A percentile compares a stretch with the other conserved stretches of the same genome.
These are phyloP conservation scores for Arge pagana DNA, from an alignment of 2,888 invertebrate genomes.

Conservation along the genomic window DNA sequence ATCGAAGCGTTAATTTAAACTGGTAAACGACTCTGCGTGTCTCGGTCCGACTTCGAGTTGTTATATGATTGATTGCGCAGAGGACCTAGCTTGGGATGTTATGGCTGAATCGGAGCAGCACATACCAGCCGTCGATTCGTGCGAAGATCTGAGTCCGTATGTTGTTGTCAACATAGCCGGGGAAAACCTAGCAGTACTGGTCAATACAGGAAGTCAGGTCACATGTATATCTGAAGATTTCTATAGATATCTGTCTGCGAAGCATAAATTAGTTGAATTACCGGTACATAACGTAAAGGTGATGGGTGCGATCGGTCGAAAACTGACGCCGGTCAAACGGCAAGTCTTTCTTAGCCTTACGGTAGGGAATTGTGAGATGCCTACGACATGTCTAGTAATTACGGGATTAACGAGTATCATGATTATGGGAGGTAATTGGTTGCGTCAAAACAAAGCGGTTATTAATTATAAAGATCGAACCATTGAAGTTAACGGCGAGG, in stretches of 20 bases:
- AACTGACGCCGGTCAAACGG: conserved; percentile 5
- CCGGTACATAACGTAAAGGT: conserved; percentile 25
- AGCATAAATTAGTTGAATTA: conserved; percentile 18
- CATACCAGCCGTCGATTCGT: neutral
- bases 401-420: conserved; percentile 25
- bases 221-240: conserved; percentile 22
- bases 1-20: conserved; percentile 7
- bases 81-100: conserved; percentile 11
- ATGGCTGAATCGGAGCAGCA: neutral
- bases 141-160: neutral
- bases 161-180: neutral
- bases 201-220: conserved; percentile 27
- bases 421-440: conserved; percentile 32
- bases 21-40: neutral
- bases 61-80: conserved; percentile 5
- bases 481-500: conserved; percentile 13
- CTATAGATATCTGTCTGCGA: conserved; percentile 7
- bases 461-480: conserved; percentile 23
- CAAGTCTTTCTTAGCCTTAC: conserved; percentile 24
- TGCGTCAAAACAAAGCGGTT: conserved; percentile 19
- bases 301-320: conserved; percentile 20
- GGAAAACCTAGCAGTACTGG: neutral
- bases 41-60: conserved; percentile 13
- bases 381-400: conserved; percentile 23
- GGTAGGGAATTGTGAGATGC: conserved; percentile 6